These are phyloP conservation scores for Drosophila borealis DNA, from an alignment of 2,888 invertebrate genomes.

Conservation along the genomic window DNA sequence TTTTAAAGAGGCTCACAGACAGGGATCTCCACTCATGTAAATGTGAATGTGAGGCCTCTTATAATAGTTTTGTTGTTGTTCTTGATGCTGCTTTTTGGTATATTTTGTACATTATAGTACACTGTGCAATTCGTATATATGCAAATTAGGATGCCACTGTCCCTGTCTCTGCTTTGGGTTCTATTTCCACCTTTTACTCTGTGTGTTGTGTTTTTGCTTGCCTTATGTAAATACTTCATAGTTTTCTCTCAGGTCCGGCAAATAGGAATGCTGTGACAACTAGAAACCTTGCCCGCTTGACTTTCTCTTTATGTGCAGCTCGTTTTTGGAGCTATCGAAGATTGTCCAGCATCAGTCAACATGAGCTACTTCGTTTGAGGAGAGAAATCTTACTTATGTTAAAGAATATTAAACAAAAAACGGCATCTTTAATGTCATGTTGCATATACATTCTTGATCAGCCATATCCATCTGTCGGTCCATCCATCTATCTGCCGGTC, in stretches of 20 bases:
- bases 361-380: too few species aligned
- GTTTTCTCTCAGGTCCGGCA: slow-evolving; percentile 43
- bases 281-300: neutral
- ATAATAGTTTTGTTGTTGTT: slow-evolving; percentile 30
- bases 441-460: too few species aligned
- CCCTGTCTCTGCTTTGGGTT: neutral
- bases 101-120: slow-evolving; percentile 9
- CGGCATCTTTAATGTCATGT: too few species aligned
- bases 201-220: slow-evolving; percentile 16
- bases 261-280: neutral
- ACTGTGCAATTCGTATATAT: slow-evolving; percentile 26
- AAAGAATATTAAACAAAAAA: too few species aligned
- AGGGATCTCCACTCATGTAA: slow-evolving; percentile 34
- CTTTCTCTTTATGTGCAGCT: neutral
- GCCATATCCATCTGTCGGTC: too few species aligned
- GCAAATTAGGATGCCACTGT: slow-evolving; percentile 38
- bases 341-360: neutral
- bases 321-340: neutral
- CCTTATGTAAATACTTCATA: slow-evolving; percentile 60
- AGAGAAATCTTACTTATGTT: too few species aligned
- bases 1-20: slow-evolving; percentile 27
- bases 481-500: too few species aligned
- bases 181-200: slow-evolving; percentile 7
- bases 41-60: slow-evolving; percentile 49
- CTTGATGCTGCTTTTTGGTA: slow-evolving; percentile 13